A percentile compares a stretch with the other conserved stretches of the same genome.
These are phyloP conservation scores for Zosterops lateralis DNA, from an alignment of 2,113 vertebrate genomes.

Conservation along the genomic window DNA sequence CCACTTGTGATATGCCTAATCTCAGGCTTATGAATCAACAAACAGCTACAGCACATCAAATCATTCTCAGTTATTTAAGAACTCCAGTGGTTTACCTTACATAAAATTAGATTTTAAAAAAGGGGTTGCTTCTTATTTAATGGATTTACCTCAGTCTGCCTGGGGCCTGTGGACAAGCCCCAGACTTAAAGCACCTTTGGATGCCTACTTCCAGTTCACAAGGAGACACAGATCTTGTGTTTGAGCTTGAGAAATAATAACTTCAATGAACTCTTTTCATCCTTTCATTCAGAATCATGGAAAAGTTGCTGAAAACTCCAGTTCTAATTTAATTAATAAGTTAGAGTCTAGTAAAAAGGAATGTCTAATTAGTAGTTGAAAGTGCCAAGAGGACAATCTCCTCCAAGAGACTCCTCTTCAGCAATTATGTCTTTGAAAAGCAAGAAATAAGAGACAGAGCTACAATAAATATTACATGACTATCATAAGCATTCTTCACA, in stretches of 20 bases:
- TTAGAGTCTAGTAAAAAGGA: neutral
- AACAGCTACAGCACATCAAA: neutral
- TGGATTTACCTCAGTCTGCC: neutral
- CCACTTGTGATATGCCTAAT: neutral
- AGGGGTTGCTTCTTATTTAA: neutral
- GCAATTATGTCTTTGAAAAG: neutral
- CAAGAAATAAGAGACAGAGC: neutral
- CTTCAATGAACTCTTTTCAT: neutral
- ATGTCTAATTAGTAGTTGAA: neutral
- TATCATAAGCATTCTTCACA: neutral
- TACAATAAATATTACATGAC: neutral
- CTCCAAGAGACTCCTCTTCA: neutral
- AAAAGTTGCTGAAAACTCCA: neutral
- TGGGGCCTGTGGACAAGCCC: rapidly evolving
- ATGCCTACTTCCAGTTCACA: neutral
- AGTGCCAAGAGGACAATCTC: neutral
- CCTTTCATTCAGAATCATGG: neutral
- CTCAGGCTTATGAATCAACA: neutral
- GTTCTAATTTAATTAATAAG: neutral
- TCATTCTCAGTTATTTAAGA: neutral
- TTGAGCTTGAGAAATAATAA: neutral
- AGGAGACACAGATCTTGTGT: neutral
- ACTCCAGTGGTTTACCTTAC: neutral
- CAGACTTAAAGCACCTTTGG: neutral
- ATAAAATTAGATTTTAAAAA: neutral